A percentile compares a stretch with the other conserved stretches of the same genome.
These are phyloP conservation scores for Microtus obscurus DNA, from an alignment of 2,797 vertebrate species.

Conservation along the genomic window DNA sequence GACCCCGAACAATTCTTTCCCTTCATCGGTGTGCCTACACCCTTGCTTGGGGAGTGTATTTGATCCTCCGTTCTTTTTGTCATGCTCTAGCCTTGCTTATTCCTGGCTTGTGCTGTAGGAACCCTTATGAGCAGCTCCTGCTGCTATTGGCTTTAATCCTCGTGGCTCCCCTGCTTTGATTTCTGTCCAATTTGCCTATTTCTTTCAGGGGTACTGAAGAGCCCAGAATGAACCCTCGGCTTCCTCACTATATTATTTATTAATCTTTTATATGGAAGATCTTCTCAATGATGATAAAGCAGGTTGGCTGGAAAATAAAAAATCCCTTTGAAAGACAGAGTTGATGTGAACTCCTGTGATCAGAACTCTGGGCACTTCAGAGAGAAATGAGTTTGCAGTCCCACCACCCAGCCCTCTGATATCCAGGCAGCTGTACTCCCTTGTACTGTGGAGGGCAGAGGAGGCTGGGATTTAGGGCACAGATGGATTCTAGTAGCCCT, in stretches of 20 bases:
- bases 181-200: conserved; percentile 83
- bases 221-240: conserved; percentile 71
- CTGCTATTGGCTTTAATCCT: conserved; percentile 77
- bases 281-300: conserved; percentile 74
- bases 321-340: conserved; percentile 76
- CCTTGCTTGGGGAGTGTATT: conserved; percentile 77
- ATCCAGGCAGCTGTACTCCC: neutral
- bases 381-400: conserved; percentile 62
- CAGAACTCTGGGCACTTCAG: conserved; percentile 71
- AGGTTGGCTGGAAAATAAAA: conserved; percentile 76
- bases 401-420: neutral
- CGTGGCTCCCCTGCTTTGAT: conserved; percentile 76
- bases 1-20: conserved; percentile 79
- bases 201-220: conserved; percentile 77
- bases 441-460: neutral
- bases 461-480: conserved; percentile 12
- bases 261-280: conserved; percentile 71
- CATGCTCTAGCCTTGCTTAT: conserved; percentile 69
- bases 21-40: conserved; percentile 78
- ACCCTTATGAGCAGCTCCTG: conserved; percentile 77
- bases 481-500: neutral
- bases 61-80: conserved; percentile 80
- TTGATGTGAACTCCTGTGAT: conserved; percentile 60
- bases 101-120: conserved; percentile 72
- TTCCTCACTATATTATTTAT: conserved; percentile 73